These are phyloP conservation scores for Argentina silus DNA, from an alignment of 2,797 vertebrate genomes.

Conservation along the genomic window DNA sequence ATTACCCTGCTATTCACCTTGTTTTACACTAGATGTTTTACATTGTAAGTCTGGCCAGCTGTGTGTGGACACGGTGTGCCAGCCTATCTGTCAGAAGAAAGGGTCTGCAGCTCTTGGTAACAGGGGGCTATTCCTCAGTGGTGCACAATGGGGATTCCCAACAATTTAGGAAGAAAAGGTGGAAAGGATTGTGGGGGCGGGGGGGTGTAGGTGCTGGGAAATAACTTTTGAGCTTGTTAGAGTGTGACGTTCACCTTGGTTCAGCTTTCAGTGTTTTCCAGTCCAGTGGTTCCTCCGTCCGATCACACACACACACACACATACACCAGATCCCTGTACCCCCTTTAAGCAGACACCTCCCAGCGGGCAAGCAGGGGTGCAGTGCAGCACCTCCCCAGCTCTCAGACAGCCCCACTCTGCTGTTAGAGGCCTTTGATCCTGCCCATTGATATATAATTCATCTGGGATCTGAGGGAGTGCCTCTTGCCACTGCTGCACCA, in stretches of 20 bases:
- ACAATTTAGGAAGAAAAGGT: background rate
- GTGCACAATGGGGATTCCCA: background rate
- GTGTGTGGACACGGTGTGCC: conserved; percentile 15
- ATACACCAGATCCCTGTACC: conserved; percentile 41
- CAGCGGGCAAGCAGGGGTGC: conserved; percentile 1
- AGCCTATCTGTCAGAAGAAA: background rate
- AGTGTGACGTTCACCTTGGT: conserved; percentile 11
- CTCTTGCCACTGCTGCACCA: conserved; percentile 65
- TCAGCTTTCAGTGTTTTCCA: background rate
- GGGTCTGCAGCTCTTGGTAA: background rate
- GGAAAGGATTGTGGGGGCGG: background rate
- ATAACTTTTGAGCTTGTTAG: conserved; percentile 8
- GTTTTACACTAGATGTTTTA: background rate
- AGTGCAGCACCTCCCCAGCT: conserved; percentile 46
- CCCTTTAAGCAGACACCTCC: conserved; percentile 51
- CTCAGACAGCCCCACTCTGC: conserved; percentile 65
- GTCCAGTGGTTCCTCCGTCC: background rate
- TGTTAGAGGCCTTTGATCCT: conserved; percentile 68
- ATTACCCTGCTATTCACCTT: no score
- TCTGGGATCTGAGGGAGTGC: conserved; percentile 68
- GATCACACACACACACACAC: conserved; percentile 3
- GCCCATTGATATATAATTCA: conserved; percentile 84
- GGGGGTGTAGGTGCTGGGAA: background rate
- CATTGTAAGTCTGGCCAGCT: conserved; percentile 33
- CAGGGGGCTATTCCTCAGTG: background rate